Conservation (phyloP, 2,888 invertebrate genomes). For the Ypsolopha sequella region DNA sequence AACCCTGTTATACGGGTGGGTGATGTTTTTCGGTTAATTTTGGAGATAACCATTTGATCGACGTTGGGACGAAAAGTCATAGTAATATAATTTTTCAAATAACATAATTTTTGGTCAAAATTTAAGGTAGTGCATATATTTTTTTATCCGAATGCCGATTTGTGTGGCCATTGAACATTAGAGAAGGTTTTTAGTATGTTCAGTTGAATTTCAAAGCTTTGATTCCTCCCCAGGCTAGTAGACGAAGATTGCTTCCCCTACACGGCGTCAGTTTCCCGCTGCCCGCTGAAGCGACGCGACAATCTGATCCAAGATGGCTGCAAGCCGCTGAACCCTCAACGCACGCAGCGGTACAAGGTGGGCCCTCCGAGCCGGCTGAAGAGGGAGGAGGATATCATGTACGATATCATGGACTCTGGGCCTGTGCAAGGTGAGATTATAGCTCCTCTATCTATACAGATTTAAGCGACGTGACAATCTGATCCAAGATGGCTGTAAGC, state of each 20-base stretch:
- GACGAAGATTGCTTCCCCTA: conserved; percentile 91
- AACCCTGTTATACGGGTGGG: no score
- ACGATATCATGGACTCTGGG: conserved; percentile 90
- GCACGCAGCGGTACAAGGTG: conserved; percentile 76
- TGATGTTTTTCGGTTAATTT: no score
- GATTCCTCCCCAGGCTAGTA: conserved; percentile 73
- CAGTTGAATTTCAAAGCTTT: neutral
- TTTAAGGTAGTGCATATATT: no score
- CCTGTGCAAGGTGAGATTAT: conserved; percentile 85
- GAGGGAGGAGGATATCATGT: conserved; percentile 89
- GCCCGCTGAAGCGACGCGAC: conserved; percentile 68
- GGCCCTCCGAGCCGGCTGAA: conserved; percentile 83
- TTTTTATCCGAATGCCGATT: no score
- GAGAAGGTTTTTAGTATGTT: no score
- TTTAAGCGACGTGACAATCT: conserved; percentile 57
- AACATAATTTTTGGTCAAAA: no score
- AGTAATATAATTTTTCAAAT: no score
- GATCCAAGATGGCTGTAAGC: conserved; percentile 67
- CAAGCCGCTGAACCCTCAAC: conserved; percentile 50
- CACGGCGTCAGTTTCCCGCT: conserved; percentile 69
- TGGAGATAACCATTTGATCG: no score
- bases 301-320: conserved; percentile 70
- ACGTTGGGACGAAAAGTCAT: no score
- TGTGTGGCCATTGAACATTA: no score
- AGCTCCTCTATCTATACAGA: no score